Evolutionary conservation across 2,113 vertebrate species (phyloP).

Genomic region (Ailuropoda melanoleuca): DNA sequence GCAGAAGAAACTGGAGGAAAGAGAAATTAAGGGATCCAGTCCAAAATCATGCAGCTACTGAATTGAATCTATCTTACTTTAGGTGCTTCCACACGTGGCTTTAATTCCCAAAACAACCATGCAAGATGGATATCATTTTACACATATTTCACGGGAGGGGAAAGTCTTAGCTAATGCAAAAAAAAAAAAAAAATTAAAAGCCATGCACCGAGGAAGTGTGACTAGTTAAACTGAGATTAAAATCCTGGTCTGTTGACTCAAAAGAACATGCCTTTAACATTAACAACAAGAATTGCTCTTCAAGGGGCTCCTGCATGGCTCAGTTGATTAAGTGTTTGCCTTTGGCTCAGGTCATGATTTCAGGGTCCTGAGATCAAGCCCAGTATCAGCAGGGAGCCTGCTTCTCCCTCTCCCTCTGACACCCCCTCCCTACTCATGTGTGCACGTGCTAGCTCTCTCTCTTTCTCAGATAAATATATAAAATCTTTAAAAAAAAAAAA

Average conservation of each 20-base stretch:
- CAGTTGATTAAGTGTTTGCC: not conserved
- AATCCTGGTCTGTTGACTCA: not conserved
- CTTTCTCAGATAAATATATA: not conserved
- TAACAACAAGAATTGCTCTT: not conserved
- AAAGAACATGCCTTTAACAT: not conserved
- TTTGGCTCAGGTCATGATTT: not conserved
- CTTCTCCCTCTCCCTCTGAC: not conserved
- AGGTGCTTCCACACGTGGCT: not conserved
- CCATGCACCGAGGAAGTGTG: not conserved
- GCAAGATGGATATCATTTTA: not conserved
- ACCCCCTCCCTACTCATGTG: too few relatives aligned
- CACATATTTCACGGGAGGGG: not conserved
- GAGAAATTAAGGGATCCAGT: not conserved
- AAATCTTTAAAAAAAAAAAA: not conserved
- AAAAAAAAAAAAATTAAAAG: not conserved
- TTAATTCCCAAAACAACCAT: not conserved
- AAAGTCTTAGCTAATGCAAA: not conserved
- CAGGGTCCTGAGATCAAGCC: not conserved
- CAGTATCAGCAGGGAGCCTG: not conserved
- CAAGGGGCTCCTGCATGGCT: not conserved
- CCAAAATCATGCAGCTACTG: not conserved
- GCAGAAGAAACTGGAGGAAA: not conserved
- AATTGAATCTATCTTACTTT: not conserved
- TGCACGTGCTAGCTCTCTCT: too few relatives aligned
- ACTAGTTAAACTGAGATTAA: not conserved